Evolutionary conservation across 1,140 invertebrate genomes (phyloP), one percentile per base, ranked within the genome.

Genomic region (Drosophila pachea): DNA sequence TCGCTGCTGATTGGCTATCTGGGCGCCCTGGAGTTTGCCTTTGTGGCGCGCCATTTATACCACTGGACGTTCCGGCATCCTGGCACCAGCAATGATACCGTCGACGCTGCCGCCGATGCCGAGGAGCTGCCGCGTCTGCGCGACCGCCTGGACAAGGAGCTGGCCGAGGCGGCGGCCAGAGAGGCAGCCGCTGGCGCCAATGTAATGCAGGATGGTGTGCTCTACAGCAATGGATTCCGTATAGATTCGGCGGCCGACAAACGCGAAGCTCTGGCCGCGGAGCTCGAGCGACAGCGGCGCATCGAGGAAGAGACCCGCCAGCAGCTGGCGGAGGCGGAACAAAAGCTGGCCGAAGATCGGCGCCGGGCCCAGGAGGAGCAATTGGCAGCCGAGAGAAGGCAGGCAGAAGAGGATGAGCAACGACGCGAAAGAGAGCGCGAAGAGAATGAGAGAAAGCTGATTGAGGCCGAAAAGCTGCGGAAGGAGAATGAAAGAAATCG

Each of bases 1-100:
- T 94, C 94, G 8, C 90, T 94, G 75, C 86, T 95, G 29, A 91
- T 95, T 65, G 91, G 93, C n/a, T 95, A 94, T 78, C 92, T 94
- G 16, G 94, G 94, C 54, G 92, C 93, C 4, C 61, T 94, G 61
- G 94, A 95, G 87, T 90, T 94, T 11, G 82, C 94, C 9, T 89
- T 78, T 52, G 84, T 89, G 9, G 71, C 82, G 3, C 79, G 76
- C 7, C 88, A 89, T 54, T 59, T 89, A 0, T 88, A 83, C 42
- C 88, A 89, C 50, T 88, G 76, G 74, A 70, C 68, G 5, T 86
- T 55, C 35, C 68, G 55, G 42, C 88, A 89, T 76, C 71, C 74
- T 5, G 11, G 9, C 0, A 8, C 49, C 9, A 9, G 32, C 8
- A 12, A 38, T 12, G 55, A 61, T 2, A 11, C 49, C 0, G 8